Base-by-base conservation (phyloP, 2,113 vertebrate species). In the Poecile atricapillus region DNA sequence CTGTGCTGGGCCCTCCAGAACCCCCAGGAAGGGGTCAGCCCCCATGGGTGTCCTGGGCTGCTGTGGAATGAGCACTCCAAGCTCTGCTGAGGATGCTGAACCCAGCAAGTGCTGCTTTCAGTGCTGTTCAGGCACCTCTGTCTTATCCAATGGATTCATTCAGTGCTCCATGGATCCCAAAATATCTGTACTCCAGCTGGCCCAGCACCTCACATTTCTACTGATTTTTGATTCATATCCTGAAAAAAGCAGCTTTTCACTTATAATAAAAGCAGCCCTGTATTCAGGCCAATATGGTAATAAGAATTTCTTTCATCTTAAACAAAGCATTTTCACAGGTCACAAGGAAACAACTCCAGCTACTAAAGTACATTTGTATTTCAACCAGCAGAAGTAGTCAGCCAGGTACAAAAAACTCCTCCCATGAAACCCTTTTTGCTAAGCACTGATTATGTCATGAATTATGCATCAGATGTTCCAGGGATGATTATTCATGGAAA, bases 381-480 rank as follows among this genome's bases (percentile, higher is more conserved):
- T 94, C 87, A 83, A 87, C 77, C 87, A 86, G 86, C 70, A 87
- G 73, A 75, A 94, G 80, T 3, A 95, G 90, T 75, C 93, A 94
- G 91, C 50, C 94, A 95, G 93, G 82, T 93, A 89, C 85, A 77
- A 95, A 84, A 56, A 92, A 59, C 65, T 89, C 85, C 87, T 93
- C 86, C 55, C 47, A 25, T 49, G 85, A 88, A 94, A 68, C 65
- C 84, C 33, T 82, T 86, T 67, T 10, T 75, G 24, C 88, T 76
- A 76, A 93, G 84, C 75, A 33, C 87, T 93, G 95, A 95, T 95
- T 95, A 20, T 46, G 43, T 23, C 33, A 76, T 95, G 93, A 97
- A 97, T 97, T 95, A 95, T 96, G 79, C 82, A 95, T 90, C 82
- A 62, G 88, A 65, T 53, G 60, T 87, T 78, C 56, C 71, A 85